Evolutionary conservation across 2,113 vertebrate species (phyloP).

Genomic region (Lethenteron reissneri): DNA sequence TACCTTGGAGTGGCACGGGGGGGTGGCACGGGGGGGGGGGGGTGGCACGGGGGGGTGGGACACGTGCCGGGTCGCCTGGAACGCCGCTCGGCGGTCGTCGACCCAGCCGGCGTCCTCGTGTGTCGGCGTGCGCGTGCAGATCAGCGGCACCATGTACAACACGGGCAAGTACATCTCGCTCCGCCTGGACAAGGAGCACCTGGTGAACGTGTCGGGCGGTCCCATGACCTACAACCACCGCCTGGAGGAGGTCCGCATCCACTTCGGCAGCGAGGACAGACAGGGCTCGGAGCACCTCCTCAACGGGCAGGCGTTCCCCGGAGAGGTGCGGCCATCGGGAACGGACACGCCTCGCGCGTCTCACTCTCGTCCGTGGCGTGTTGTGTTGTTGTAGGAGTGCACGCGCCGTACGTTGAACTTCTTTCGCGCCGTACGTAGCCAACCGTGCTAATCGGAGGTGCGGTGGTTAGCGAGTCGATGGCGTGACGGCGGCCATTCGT

Average conservation of each 20-base stretch:
- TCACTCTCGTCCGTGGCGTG: no score
- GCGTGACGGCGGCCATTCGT: no score
- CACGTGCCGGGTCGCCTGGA: background rate
- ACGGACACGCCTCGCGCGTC: background rate
- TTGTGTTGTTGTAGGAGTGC: no score
- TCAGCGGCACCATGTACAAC: conserved; percentile 96
- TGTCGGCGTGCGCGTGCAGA: conserved; percentile 24
- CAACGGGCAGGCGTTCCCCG: conserved; percentile 90
- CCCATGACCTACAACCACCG: conserved; percentile 94
- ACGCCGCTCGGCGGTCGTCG: background rate
- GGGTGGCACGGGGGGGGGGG: background rate
- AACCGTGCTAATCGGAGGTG: no score
- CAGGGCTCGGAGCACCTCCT: conserved; percentile 92
- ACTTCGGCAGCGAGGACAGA: conserved; percentile 84
- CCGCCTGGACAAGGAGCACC: conserved; percentile 76
- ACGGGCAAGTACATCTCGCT: conserved; percentile 90
- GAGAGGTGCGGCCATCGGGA: conserved; percentile 39
- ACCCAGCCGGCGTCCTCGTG: background rate
- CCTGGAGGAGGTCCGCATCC: conserved; percentile 79
- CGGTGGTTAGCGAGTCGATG: no score
- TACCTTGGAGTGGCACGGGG: no score
- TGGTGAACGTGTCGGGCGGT: conserved; percentile 92
- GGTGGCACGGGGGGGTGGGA: background rate
- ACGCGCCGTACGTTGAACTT: no score
- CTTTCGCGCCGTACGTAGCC: no score